Evolutionary conservation across 2,797 vertebrate genomes (phyloP).

Genomic region (Pitangus sulphuratus): DNA sequence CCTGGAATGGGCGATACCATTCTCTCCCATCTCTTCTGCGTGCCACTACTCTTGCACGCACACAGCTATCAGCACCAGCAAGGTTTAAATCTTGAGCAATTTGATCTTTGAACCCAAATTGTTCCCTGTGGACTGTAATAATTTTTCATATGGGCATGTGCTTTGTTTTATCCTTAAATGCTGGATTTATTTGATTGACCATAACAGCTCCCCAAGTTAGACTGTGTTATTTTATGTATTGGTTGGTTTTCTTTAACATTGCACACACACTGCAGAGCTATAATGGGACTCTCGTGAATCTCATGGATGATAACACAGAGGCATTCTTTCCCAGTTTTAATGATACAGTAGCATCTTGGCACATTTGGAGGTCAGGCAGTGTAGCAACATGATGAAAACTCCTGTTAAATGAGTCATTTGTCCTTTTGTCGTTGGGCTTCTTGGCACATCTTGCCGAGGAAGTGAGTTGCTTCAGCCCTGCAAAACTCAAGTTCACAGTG

Average conservation of each 20-base stretch:
- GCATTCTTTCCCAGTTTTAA: neutral
- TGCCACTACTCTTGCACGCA: neutral
- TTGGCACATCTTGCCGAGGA: neutral
- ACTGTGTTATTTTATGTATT: neutral
- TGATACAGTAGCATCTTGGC: neutral
- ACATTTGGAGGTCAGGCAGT: slow-evolving; percentile 24
- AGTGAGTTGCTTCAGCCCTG: slow-evolving; percentile 7
- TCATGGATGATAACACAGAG: neutral
- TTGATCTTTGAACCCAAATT: neutral
- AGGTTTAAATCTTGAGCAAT: neutral
- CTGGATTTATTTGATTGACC: neutral
- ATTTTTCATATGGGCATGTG: neutral
- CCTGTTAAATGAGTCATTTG: neutral
- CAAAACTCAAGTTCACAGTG: neutral
- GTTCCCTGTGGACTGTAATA: neutral
- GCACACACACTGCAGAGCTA: accelerated
- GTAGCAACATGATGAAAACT: neutral
- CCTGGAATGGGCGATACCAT: neutral
- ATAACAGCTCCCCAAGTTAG: neutral
- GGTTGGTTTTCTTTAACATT: neutral
- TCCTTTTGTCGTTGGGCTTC: neutral
- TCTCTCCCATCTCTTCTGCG: neutral
- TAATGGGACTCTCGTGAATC: neutral
- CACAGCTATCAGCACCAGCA: neutral
- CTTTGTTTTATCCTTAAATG: neutral